Evolutionary conservation across 2,113 vertebrate genomes (phyloP), one percentile per base, ranked within the genome.

Genomic region (Prinia subflava): DNA sequence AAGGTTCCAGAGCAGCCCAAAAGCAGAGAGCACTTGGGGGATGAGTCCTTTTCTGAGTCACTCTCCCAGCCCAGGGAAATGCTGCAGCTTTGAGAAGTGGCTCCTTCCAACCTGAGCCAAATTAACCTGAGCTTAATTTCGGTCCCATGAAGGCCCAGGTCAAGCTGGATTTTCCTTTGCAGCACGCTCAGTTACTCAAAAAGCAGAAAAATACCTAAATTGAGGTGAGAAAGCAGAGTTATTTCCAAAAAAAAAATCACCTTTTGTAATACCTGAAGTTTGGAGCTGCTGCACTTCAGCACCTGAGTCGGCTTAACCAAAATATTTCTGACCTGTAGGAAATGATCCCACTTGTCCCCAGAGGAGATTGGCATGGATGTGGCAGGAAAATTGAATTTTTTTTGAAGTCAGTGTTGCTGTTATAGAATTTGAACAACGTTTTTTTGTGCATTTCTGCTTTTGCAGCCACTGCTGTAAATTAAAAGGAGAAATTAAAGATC

Each of bases 391-490:
- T 1, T 1, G 16, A 16, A 13, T 7, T 31, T 28, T 49, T 21
- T 42, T 39, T 25, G 14, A 67, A 57, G 55, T 15, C 30, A 9
- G 4, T 0, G 15, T 2, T 28, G n/a, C 35, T 64, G 1, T 6
- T 35, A 11, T 0, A 20, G 31, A 7, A 30, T 28, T 19, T 4
- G 1, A 81, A 30, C 9, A 9, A 7, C 3, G 21, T 23, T 11
- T 28, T 55, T 28, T 55, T 13, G 30, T 31, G 11, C 11, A 0
- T 41, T 85, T 50, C 42, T 53, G 57, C 24, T 50, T 75, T 64
- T 56, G 63, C 59, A 68, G 57, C 13, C 33, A 20, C 33, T 6
- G 2, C 20, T 5, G 5, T 20, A 15, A 62, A 89, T 57, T 8
- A 56, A 27, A 60, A 57, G 33, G 5, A 49, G 31, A 41, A 68